Percentiles rank a stretch among this genome's conserved stretches.
These are phyloP conservation scores for Trigoniulus corallinus DNA, from an alignment of 1,140 invertebrate genomes.

Conservation along the genomic window DNA sequence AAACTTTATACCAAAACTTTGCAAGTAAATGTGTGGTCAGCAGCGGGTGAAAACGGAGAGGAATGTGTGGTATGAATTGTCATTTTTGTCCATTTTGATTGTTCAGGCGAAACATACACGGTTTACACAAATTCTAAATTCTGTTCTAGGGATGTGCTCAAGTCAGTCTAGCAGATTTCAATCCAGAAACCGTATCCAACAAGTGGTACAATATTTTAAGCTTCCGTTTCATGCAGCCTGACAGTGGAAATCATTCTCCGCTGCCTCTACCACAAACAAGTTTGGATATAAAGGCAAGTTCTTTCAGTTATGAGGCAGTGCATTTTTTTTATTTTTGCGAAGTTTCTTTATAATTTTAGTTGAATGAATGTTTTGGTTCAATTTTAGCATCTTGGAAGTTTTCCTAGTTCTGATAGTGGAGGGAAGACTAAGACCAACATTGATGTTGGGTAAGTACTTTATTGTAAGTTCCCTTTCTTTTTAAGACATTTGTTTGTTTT, in stretches of 20 bases:
- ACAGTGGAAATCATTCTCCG: conserved; percentile 8
- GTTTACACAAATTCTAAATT: neutral
- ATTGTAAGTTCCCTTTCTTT: too few species aligned
- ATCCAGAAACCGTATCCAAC: conserved; percentile 53
- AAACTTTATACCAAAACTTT: conserved; percentile 69
- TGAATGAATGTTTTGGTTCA: too few species aligned
- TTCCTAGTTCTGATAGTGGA: neutral
- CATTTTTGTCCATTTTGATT: neutral
- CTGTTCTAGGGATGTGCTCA: conserved; percentile 67
- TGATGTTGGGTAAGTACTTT: neutral
- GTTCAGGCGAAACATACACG: too few species aligned
- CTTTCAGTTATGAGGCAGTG: too few species aligned
- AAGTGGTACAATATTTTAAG: conserved; percentile 93
- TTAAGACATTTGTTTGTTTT: neutral
- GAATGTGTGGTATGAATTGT: conserved; percentile 46
- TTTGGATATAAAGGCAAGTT: too few species aligned
- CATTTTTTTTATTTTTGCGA: too few species aligned
- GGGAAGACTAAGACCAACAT: neutral
- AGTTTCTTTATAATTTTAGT: too few species aligned
- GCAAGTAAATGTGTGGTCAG: conserved; percentile 69
- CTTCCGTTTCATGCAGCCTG: conserved; percentile 60
- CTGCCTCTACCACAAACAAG: neutral
- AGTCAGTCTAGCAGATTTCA: conserved; percentile 88
- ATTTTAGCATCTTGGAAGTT: neutral
- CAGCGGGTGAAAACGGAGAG: conserved; percentile 38